Evolutionary conservation across 2,888 invertebrate species (phyloP).

Genomic region (Odontothrips loti): DNA sequence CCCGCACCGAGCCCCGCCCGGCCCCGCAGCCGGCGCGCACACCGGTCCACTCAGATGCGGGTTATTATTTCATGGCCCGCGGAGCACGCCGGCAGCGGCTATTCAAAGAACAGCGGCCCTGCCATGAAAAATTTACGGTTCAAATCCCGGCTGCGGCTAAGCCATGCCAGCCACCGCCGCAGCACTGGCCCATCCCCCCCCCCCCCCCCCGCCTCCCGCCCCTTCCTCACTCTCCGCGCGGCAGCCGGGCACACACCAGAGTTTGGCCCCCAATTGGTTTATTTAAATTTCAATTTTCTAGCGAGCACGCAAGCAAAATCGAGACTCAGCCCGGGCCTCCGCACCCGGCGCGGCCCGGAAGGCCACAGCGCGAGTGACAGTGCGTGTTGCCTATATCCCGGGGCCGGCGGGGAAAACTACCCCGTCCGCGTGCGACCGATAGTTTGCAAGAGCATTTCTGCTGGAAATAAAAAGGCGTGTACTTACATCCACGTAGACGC

Average conservation of each 20-base stretch:
- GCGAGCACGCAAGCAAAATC: not conserved
- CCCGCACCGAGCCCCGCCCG: not conserved
- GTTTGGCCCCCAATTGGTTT: slow-evolving; percentile 18
- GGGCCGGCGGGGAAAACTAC: no score
- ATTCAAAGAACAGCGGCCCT: slow-evolving; percentile 22
- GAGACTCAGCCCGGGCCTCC: not conserved
- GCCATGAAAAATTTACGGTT: slow-evolving; percentile 22
- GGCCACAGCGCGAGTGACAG: no score
- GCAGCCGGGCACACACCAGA: not conserved
- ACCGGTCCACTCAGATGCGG: slow-evolving; percentile 16
- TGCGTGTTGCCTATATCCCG: no score
- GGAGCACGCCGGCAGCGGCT: slow-evolving; percentile 5
- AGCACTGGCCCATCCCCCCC: not conserved
- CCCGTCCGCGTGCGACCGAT: no score
- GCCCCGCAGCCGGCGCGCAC: not conserved
- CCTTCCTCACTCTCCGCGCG: not conserved
- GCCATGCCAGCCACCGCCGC: not conserved
- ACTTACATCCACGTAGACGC: slow-evolving; percentile 81
- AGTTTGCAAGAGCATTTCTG: no score
- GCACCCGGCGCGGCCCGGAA: no score
- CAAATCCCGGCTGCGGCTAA: slow-evolving; percentile 20
- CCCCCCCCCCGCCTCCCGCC: not conserved
- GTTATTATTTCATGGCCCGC: slow-evolving; percentile 12
- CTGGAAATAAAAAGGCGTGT: no score
- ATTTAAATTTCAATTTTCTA: slow-evolving; percentile 25